These are phyloP conservation scores for Ptilodon capucinus DNA, from an alignment of 2,888 invertebrate genomes.

Conservation along the genomic window DNA sequence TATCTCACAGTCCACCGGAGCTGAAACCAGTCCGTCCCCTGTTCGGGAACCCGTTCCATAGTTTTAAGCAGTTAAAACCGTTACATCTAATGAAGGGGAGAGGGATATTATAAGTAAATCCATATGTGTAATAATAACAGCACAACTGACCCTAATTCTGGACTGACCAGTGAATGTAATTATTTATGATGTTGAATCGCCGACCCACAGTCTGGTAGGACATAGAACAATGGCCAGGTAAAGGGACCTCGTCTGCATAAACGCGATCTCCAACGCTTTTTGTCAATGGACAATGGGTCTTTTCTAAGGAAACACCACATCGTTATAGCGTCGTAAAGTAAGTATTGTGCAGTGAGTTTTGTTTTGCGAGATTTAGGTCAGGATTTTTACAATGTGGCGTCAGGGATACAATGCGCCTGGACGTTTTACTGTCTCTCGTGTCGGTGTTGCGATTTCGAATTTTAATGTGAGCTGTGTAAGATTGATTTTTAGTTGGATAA, in stretches of 20 bases:
- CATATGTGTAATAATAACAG: slow-evolving; percentile 70
- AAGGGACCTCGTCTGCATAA: slow-evolving; percentile 73
- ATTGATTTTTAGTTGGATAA: slow-evolving; percentile 21
- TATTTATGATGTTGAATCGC: slow-evolving; percentile 74
- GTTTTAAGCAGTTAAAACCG: slow-evolving; percentile 82
- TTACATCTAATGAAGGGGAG: slow-evolving; percentile 82
- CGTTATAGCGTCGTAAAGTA: slow-evolving; percentile 80
- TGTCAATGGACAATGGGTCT: slow-evolving; percentile 79
- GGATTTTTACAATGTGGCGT: slow-evolving; percentile 79
- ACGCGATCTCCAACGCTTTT: slow-evolving; percentile 76
- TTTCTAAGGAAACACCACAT: slow-evolving; percentile 81
- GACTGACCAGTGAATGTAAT: slow-evolving; percentile 77
- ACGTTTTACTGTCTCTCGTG: slow-evolving; percentile 57
- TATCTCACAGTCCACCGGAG: slow-evolving; percentile 70
- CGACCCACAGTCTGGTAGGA: slow-evolving; percentile 74
- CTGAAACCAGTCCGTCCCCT: slow-evolving; percentile 73
- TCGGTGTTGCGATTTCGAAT: slow-evolving; percentile 35
- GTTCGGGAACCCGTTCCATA: slow-evolving; percentile 75
- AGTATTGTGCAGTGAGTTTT: slow-evolving; percentile 76
- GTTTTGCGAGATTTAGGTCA: slow-evolving; percentile 80
- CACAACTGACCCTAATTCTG: slow-evolving; percentile 73
- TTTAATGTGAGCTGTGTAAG: slow-evolving; percentile 20
- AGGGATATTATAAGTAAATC: slow-evolving; percentile 69
- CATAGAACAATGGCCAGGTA: slow-evolving; percentile 78
- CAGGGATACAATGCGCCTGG: slow-evolving; percentile 61